Base-by-base conservation (phyloP, 2,888 invertebrate species). In the Mylabris sibirica region DNA sequence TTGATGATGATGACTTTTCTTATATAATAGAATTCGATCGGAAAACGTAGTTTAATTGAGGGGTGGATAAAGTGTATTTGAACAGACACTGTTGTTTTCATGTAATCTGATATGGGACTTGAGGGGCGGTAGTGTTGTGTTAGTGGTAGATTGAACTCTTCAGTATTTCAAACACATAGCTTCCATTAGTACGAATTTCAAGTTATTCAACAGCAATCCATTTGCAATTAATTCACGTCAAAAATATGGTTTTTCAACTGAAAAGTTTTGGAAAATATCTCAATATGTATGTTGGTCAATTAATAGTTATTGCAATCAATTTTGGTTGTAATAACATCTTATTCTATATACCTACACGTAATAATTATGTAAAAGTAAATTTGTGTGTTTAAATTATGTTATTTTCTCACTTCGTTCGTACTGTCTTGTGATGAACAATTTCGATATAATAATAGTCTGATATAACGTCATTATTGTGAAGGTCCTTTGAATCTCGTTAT, bases 71-170 rank as follows among this genome's bases (percentile, higher is more conserved):
- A 67, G 68, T 68, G 68, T 71, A 68, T 71, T 71, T 71, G 66
- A 71, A 71, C 71, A 71, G 71, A 68, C 68, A 66, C 60, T 68
- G 68, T 68, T 71, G 71, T 71, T 66, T 70, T 67, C 64, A 63
- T 68, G 70, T 65, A 70, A 70, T 49, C 26, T 30, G 70, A 70
- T 65, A 68, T 38, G 57, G 24, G 64, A 57, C 64, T 66, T 24
- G 53, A 53, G 24, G 53, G 53, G 53, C 53, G 53, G 24, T 44
- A n/a, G 8, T 44, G 44, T 53, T 53, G 53, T 17, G 9, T 53
- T 53, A 22, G 53, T 22, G 53, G 53, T 53, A 22, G 53, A 53
- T 53, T 22, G 53, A 24, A 22, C 53, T 53, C 22, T 53, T 3
- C 53, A 53, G 53, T 22, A 53, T 24, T 24, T 22, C 24, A 53